phyloP scores from a whole-genome alignment of 2,113 vertebrate genomes.

The Gallinago media region DNA sequence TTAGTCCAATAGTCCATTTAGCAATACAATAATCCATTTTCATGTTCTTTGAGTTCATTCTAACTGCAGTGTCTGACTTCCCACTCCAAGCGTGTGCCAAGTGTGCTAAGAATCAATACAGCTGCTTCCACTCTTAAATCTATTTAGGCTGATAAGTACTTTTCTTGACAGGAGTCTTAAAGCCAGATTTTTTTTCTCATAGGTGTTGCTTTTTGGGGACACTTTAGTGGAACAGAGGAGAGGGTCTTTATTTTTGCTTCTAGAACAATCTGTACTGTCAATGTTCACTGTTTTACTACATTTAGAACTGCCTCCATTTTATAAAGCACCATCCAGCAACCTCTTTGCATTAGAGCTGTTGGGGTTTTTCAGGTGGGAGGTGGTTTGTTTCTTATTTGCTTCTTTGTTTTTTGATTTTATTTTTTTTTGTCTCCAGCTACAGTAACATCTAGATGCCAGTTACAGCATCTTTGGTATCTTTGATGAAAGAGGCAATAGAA shows the following conservation, averaged over 20 bases:
- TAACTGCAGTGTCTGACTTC: background rate
- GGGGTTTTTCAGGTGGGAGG: background rate
- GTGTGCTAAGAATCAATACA: background rate
- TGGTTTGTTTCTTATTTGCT: background rate
- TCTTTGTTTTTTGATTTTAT: background rate
- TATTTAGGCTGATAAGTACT: background rate
- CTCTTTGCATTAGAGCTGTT: background rate
- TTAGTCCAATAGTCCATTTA: background rate
- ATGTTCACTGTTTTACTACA: background rate
- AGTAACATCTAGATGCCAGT: background rate
- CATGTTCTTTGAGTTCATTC: background rate
- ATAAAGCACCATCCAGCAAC: background rate
- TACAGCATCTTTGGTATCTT: background rate
- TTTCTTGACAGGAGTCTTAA: background rate
- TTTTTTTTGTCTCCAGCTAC: background rate
- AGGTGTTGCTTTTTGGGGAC: background rate
- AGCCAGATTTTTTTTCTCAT: background rate
- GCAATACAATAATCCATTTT: background rate
- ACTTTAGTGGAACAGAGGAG: background rate
- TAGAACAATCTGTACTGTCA: background rate
- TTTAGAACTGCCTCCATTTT: background rate
- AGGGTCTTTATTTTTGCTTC: background rate
- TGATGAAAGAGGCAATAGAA: background rate
- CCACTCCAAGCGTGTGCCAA: background rate
- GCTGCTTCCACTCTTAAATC: background rate